Evolutionary conservation across 2,113 vertebrate genomes (phyloP), one percentile per base, ranked within the genome.

Genomic region (Andinoacara biseriatus): DNA sequence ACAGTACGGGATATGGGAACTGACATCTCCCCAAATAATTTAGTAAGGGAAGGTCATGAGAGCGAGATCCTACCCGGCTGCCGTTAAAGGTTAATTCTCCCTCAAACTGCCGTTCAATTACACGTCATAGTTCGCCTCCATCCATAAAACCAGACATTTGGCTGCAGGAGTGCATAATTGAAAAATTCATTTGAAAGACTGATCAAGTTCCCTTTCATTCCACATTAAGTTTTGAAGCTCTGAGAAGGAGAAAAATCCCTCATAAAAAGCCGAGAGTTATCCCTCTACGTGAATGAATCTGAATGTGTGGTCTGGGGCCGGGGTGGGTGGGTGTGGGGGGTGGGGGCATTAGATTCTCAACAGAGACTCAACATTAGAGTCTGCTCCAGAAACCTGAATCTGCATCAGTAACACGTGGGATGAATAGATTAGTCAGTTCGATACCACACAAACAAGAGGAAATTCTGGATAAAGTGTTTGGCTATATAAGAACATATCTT

Each of bases 11-110:
- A 38, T 75, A 77, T 76, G n/a, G 18, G 78, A 77, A 10, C 61
- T 87, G 85, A 91, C 81, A 78, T 81, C 43, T 82, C 33, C 54
- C 86, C 90, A 89, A 85, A 92, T 92, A 89, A 93, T 92, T 90
- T 86, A 95, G 90, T 89, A 76, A 88, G 49, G 81, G 84, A 77
- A 46, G 90, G 90, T 91, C 84, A 74, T 14, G 22, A 57, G 89
- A 86, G 86, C 24, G 67, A 76, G 54, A 82, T 88, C 78, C 74
- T 69, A 35, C 65, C 46, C 78, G 78, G 49, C 60, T 35, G 65
- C 84, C 83, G 80, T 78, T 88, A 94, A 94, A 95, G 93, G 93
- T 94, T 93, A 93, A 94, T 93, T 86, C 82, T 85, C 84, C 82
- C 62, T 83, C 79, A 88, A 93, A 93, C 69, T 88, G 83, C 91